Evolutionary conservation across 2,888 invertebrate genomes (phyloP), one percentile per base, ranked within the genome.

Genomic region (Nephrocerus scutellatus): DNA sequence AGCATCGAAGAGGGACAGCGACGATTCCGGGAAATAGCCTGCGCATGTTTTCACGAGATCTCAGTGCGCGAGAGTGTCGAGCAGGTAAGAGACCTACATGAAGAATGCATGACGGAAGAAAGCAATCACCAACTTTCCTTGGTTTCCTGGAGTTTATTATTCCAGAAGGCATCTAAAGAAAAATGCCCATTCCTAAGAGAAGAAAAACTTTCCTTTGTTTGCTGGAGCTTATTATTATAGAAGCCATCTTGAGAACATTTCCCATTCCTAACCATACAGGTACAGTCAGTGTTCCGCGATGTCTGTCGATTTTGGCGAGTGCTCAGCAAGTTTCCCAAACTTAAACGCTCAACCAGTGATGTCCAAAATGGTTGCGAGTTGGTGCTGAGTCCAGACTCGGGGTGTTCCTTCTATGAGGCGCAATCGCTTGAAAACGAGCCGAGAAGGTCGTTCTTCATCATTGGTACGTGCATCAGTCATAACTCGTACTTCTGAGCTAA

Each of bases 11-110:
- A 86, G 54, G 86, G 86, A 2, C 79, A 79, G 57, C 72, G 77
- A 7, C 72, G 84, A 29, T 82, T 82, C 55, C 77, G 80, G 54
- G 85, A 86, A 63, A 80, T 86, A 43, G 82, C 84, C 42, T 87
- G 86, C 57, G 80, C 82, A 13, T 82, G 82, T 53, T 89, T 88
- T 56, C 84, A 87, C 60, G 88, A 88, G 69, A 84, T 89, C 44
- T 88, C 87, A 1, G 86, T 85, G 5, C 71, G 86, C 40, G 88
- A 89, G 64, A 85, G 82, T 59, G 79, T 84, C 35, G 87, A 88
- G 44, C 84, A 85, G 74, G 87, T 79, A 59, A 56, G 56, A n/a
- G n/a, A n/a, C n/a, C 10, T 22, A 9, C 10, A 9, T 22, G 7
- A 9, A 22, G 10, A 9, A 22, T 9, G 10, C 16, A 4, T 29